These are phyloP conservation scores for Abramis brama DNA, from an alignment of 2,113 vertebrate species.

Conservation along the genomic window DNA sequence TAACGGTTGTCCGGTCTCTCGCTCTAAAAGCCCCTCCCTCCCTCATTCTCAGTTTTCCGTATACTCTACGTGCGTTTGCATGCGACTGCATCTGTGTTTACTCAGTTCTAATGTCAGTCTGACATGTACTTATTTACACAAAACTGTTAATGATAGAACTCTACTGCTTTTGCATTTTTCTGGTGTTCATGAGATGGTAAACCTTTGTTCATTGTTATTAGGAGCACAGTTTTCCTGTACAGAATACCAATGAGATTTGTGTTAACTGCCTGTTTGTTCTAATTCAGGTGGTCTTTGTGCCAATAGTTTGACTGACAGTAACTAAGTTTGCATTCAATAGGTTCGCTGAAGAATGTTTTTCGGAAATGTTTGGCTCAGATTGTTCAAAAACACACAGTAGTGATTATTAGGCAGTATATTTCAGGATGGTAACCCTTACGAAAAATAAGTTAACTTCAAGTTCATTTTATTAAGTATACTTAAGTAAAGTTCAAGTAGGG, in stretches of 20 bases:
- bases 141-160: not conserved
- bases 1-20: not conserved
- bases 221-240: conserved; percentile 9
- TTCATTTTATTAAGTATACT: too few species aligned
- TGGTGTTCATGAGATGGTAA: not conserved
- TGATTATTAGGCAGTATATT: conserved; percentile 3
- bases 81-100: not conserved
- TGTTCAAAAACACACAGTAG: not conserved
- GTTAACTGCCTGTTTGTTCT: conserved; percentile 15
- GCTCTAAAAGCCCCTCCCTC: not conserved
- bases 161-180: not conserved
- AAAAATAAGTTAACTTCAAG: too few species aligned
- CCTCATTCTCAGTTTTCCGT: not conserved
- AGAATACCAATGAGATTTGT: conserved; percentile 1
- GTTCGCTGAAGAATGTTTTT: not conserved
- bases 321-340: conserved; percentile 11
- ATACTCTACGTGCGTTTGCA: not conserved
- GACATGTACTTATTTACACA: not conserved
- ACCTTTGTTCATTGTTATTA: conserved; percentile 23
- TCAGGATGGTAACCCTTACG: not conserved
- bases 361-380: not conserved
- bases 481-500: too few species aligned
- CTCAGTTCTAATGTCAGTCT: not conserved
- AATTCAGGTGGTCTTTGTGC: conserved; percentile 13
- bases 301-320: not conserved